Conservation (phyloP, 1,140 invertebrate species). For the Drosophila littoralis region DNA sequence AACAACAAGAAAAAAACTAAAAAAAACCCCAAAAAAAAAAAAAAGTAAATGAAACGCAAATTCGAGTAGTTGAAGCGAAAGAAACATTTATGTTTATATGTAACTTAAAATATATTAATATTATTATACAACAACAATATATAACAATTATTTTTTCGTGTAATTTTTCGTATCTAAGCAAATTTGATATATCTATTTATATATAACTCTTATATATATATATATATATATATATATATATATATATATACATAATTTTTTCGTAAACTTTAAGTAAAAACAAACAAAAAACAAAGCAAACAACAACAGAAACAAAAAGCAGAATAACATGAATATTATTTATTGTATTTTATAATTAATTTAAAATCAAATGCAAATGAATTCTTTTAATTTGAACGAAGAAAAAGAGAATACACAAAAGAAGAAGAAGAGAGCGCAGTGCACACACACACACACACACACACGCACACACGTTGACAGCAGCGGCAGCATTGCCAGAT, state of each 20-base stretch:
- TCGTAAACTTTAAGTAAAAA: conserved; percentile 60
- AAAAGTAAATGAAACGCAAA: conserved; percentile 20
- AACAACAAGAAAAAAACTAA: conserved; percentile 18
- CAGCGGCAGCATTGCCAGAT: background rate
- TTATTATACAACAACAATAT: conserved; percentile 48
- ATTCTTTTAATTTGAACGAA: conserved; percentile 52
- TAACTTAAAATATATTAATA: conserved; percentile 50
- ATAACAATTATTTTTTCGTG: conserved; percentile 66
- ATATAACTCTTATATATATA: conserved; percentile 44
- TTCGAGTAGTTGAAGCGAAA: conserved; percentile 9
- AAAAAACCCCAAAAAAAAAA: conserved; percentile 20
- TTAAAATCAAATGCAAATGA: conserved; percentile 50
- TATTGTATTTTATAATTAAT: conserved; percentile 82
- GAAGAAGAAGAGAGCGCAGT: conserved; percentile 8
- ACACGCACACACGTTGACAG: background rate
- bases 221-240: conserved; percentile 54
- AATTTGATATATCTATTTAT: conserved; percentile 53
- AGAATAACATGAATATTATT: conserved; percentile 62
- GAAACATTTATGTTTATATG: conserved; percentile 47
- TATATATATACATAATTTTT: conserved; percentile 68
- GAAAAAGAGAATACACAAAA: conserved; percentile 19
- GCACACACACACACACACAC: background rate
- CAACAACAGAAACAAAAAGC: conserved; percentile 46
- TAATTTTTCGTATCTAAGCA: conserved; percentile 66
- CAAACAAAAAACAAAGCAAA: conserved; percentile 45